A percentile compares a stretch with the other conserved stretches of the same genome.
phyloP scores from a whole-genome alignment of 2,113 vertebrate genomes.

The Lycaon pictus region DNA sequence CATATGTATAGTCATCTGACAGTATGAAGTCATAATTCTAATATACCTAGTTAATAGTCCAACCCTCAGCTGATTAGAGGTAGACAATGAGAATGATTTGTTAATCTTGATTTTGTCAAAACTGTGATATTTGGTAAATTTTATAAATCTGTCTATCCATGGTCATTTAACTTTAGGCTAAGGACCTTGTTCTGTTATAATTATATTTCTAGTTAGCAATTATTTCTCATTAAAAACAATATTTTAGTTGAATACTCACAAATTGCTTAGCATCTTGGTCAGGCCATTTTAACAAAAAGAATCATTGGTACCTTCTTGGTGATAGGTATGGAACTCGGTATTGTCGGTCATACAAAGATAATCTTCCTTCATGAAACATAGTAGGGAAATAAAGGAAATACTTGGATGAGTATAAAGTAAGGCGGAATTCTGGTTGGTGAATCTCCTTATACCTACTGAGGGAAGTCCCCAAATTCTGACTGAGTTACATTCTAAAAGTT shows the following conservation, averaged over 20 bases:
- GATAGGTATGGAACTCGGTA: neutral
- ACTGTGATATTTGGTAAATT: neutral
- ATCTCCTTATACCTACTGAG: too few species aligned
- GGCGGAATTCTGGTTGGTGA: too few species aligned
- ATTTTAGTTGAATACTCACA: neutral
- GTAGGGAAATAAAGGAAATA: too few species aligned
- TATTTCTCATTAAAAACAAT: neutral
- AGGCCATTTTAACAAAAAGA: neutral
- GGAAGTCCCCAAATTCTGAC: too few species aligned
- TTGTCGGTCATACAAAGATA: neutral
- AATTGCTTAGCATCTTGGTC: neutral
- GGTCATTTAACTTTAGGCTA: neutral
- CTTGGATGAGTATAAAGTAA: too few species aligned
- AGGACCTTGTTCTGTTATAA: neutral
- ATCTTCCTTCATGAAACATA: neutral
- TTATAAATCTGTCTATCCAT: neutral
- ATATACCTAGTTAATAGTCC: neutral
- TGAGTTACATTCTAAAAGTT: too few species aligned
- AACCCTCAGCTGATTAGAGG: neutral
- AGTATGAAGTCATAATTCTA: neutral
- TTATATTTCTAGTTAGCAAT: neutral
- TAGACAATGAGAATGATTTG: neutral
- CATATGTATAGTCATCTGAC: neutral
- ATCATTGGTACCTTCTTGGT: neutral
- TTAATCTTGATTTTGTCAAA: constrained; percentile 17